Evolutionary conservation across 2,888 invertebrate genomes (phyloP).

Genomic region (Malacosoma neustria): DNA sequence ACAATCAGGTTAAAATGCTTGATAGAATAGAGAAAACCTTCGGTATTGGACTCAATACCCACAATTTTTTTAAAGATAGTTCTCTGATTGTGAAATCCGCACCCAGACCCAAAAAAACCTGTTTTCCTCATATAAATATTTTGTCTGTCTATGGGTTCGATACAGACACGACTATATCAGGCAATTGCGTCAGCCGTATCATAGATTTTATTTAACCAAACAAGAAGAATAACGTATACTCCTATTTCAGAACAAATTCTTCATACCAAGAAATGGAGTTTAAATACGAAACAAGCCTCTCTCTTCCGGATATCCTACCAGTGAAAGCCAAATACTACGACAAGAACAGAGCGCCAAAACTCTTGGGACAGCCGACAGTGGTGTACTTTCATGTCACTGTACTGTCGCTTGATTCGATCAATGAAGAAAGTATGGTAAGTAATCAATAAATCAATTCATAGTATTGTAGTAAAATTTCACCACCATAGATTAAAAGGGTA

Average conservation of each 20-base stretch:
- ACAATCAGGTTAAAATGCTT: too few relatives aligned
- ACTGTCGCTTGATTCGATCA: slow-evolving; percentile 93
- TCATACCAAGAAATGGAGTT: slow-evolving; percentile 63
- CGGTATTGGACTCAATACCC: too few relatives aligned
- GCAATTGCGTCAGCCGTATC: neutral
- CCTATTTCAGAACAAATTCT: slow-evolving; percentile 50
- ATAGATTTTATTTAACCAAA: neutral
- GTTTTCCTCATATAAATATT: too few relatives aligned
- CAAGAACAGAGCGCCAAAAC: slow-evolving; percentile 91
- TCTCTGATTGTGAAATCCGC: too few relatives aligned
- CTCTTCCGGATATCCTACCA: slow-evolving; percentile 89
- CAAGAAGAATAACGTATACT: neutral
- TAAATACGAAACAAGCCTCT: slow-evolving; percentile 71
- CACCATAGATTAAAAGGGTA: too few relatives aligned
- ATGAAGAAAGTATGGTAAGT: slow-evolving; percentile 94
- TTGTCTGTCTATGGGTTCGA: too few relatives aligned
- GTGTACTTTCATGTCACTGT: slow-evolving; percentile 95
- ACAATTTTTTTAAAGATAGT: too few relatives aligned
- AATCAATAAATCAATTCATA: too few relatives aligned
- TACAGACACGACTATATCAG: neutral
- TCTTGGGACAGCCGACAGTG: slow-evolving; percentile 88
- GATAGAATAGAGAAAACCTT: too few relatives aligned
- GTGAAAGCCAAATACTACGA: slow-evolving; percentile 90
- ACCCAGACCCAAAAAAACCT: too few relatives aligned
- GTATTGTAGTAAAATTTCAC: too few relatives aligned